Evolutionary conservation across 2,888 invertebrate genomes (phyloP).

Genomic region (Sesia apiformis): DNA sequence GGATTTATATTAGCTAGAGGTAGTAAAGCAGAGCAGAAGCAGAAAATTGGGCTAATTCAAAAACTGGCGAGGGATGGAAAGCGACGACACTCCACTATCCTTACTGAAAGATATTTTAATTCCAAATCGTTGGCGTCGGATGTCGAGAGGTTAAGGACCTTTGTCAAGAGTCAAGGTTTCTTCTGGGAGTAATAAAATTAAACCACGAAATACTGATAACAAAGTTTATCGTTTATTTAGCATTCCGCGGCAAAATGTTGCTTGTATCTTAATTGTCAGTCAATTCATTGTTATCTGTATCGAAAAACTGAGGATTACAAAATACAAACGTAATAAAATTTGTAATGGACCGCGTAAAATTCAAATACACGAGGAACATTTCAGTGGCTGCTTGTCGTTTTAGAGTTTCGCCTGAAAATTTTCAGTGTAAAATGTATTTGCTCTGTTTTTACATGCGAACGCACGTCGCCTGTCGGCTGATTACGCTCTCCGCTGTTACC

Average conservation of each 20-base stretch:
- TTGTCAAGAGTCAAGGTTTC: not conserved
- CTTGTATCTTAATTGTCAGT: too few relatives aligned
- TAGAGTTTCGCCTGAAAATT: constrained; percentile 27
- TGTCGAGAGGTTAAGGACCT: not conserved
- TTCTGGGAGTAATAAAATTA: not conserved
- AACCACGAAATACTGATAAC: not conserved
- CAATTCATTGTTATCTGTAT: too few relatives aligned
- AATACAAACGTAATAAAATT: not conserved
- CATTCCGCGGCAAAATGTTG: too few relatives aligned
- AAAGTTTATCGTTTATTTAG: too few relatives aligned
- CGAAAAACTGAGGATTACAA: too few relatives aligned
- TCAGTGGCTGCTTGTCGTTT: constrained; percentile 9
- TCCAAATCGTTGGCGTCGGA: not conserved
- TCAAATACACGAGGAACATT: not conserved
- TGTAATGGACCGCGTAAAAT: not conserved
- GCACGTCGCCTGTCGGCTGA: constrained; percentile 57
- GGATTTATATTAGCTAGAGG: too few relatives aligned
- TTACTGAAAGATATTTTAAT: not conserved
- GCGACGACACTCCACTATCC: not conserved
- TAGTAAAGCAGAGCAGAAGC: too few relatives aligned
- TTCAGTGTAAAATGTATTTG: constrained; percentile 40
- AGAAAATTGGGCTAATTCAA: not conserved
- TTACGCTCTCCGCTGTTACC: constrained; percentile 54
- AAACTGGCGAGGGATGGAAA: not conserved
- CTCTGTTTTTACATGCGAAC: constrained; percentile 54